phyloP scores from a whole-genome alignment of 2,888 invertebrate genomes.

The Strigamia crassipes region DNA sequence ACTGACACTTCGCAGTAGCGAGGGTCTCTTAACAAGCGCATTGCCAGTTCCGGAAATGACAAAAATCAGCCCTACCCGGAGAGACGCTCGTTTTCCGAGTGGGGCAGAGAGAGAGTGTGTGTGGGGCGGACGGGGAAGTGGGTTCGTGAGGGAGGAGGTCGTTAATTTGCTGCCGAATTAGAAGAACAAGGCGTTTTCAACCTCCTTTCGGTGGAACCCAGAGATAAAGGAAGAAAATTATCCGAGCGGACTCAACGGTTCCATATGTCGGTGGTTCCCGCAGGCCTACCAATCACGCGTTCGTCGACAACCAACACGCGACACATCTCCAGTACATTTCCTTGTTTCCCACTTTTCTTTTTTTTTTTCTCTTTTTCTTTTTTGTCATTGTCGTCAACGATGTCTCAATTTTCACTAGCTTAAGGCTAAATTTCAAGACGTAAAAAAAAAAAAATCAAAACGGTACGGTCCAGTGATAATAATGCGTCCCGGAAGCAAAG shows the following conservation, averaged over 20 bases:
- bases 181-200: constrained; percentile 31
- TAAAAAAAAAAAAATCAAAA: constrained; percentile 7
- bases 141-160: background rate
- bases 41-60: constrained; percentile 33
- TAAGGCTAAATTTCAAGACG: background rate
- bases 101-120: background rate
- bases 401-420: constrained; percentile 25
- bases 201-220: constrained; percentile 23
- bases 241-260: constrained; percentile 40
- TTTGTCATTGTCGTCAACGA: constrained; percentile 13
- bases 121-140: background rate
- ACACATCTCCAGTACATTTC: constrained; percentile 21
- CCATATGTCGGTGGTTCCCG: constrained; percentile 24
- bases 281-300: constrained; percentile 28
- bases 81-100: background rate
- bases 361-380: background rate
- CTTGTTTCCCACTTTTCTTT: background rate
- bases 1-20: constrained; percentile 1
- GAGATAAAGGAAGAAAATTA: constrained; percentile 23
- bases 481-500: background rate
- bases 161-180: constrained; percentile 42
- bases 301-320: constrained; percentile 25
- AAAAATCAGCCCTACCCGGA: constrained; percentile 15
- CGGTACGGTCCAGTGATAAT: background rate
- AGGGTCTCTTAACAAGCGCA: constrained; percentile 13